Base-by-base conservation (phyloP, 2,797 vertebrate species). In the Cuculus canorus region DNA sequence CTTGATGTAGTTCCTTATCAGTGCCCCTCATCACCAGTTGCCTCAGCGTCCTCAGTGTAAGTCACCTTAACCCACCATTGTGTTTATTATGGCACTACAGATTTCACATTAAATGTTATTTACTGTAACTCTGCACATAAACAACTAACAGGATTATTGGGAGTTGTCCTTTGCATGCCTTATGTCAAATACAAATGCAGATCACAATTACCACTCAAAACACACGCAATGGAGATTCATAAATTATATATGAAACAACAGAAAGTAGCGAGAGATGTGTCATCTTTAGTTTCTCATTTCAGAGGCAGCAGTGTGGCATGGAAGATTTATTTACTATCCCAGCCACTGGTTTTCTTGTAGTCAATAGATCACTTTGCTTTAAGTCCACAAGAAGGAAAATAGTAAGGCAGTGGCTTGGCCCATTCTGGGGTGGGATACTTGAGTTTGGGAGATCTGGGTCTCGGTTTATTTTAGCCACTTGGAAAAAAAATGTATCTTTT, bases 301-400 rank as follows among this genome's bases (percentile, higher is more conserved):
- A 18, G 76, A 84, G 86, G 93, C 82, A 84, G 78, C 32, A 6
- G 41, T 19, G 45, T 86, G 72, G 69, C 83, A 47, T 21, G 33
- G 64, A 68, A 90, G 83, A 90, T 95, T 94, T 96, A 86, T 92
- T 94, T 92, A 89, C 91, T 91, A n/a, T 56, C 70, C 79, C 82
- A 92, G 79, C 41, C 69, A 39, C 76, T 87, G 65, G 48, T 64
- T 91, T 65, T 52, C 81, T 56, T 48, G 52, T 66, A 86, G 72
- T 81, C 69, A 64, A 48, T 66, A 95, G 61, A 25, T 90, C 69
- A 37, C 63, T 96, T 87, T 43, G 17, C 33, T 84, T 77, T 41
- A 68, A 65, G 33, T 48, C 72, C 78, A 68, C 33, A 52, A 76
- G 73, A 57, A 90, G 39, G 17, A 60, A 76, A 52, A 56, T 7